Base-by-base conservation (phyloP, 2,113 vertebrate genomes). In the Triplophysa rosa region DNA sequence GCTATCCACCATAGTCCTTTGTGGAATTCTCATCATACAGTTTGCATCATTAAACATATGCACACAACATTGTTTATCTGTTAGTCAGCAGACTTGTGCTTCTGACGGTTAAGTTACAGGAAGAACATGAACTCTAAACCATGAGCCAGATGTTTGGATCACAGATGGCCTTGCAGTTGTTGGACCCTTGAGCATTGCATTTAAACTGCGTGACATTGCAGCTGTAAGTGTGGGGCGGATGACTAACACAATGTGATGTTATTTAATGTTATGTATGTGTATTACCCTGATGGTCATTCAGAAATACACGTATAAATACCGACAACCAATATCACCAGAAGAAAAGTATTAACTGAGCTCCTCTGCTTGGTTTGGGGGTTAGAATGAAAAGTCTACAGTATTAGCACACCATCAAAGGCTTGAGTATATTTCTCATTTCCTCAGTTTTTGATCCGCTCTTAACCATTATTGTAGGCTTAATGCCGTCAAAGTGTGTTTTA, bases 151-250 rank as follows among this genome's bases (percentile, higher is more conserved):
- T 63, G 64, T 29, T 8, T 14, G 21, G 64, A 75, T 73, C 72
- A 78, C 80, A 85, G 64, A 70, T 79, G 70, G 52, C 19, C 26
- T 26, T 68, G 37, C 87, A 86, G 82, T 83, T 87, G 87, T 83
- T 85, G 77, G 40, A 80, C 81, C 81, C 75, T 78, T 56, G 58
- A 40, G 79, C 62, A 67, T 33, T 70, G 49, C 9, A n/a, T 19
- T 64, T 64, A 59, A 62, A 81, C 64, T 84, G 79, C 67, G 47
- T 70, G 67, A 29, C 23, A n/a, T 67, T 12, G 56, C 17, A 54
- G 40, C n/a, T 63, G 26, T 68, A 40, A 65, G 70, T 80, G 45
- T 76, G 64, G 49, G 54, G 54, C 26, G 45, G 42, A 40, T 45
- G 14, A 45, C 8, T 45, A 71, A 71, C 0, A 0, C 24, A 59